phyloP scores from a whole-genome alignment of 1,140 invertebrate species.

The Heliconius congener region DNA sequence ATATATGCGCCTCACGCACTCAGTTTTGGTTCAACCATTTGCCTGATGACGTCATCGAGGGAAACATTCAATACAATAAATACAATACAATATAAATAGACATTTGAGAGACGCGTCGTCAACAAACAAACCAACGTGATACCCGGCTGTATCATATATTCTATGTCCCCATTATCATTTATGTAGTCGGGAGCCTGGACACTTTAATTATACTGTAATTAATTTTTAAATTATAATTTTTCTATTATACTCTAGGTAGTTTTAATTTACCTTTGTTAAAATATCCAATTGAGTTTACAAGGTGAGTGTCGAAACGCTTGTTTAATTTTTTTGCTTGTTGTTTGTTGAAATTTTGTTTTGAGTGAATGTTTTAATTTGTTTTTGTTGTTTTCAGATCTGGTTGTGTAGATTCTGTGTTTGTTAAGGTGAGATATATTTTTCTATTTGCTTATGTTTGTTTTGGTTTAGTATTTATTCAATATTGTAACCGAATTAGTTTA shows the following conservation, averaged over 20 bases:
- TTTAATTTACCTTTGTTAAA: conserved; percentile 24
- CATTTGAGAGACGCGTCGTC: conserved; percentile 55
- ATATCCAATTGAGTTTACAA: not conserved
- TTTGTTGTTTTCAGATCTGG: not conserved
- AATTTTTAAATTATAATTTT: conserved; percentile 81
- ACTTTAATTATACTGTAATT: conserved; percentile 78
- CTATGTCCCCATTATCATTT: conserved; percentile 50
- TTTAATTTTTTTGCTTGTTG: not conserved
- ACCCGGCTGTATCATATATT: conserved; percentile 46
- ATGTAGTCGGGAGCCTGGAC: conserved; percentile 57
- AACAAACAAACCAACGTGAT: conserved; percentile 52
- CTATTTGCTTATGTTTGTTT: not conserved
- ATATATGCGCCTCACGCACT: conserved; percentile 61
- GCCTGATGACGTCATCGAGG: conserved; percentile 44
- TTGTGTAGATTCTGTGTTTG: not conserved
- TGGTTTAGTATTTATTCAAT: no score
- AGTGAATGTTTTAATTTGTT: not conserved
- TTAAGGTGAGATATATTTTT: conserved; percentile 1
- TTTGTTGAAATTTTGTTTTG: not conserved
- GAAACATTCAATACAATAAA: conserved; percentile 17
- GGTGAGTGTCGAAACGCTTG: not conserved
- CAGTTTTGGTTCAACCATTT: conserved; percentile 48
- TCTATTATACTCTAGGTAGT: conserved; percentile 61
- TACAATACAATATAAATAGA: conserved; percentile 45
- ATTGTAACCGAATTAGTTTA: no score